A percentile compares a stretch with the other conserved stretches of the same genome.
Conservation (phyloP, 2,888 invertebrate species). For the Hemistola chrysoprasaria region DNA sequence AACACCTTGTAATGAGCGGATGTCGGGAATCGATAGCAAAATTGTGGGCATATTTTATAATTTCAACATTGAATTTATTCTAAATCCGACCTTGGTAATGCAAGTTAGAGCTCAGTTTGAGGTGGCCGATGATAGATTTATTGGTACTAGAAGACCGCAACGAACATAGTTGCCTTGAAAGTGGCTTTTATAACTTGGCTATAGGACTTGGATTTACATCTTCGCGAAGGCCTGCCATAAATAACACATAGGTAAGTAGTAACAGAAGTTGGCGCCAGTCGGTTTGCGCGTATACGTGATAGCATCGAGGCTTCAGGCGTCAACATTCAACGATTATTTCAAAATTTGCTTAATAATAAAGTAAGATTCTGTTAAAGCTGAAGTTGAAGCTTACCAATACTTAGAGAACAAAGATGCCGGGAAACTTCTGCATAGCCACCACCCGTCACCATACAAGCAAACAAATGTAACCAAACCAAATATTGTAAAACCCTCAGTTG, state of each 20-base stretch:
- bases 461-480: too few relatives aligned
- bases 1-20: conserved; percentile 76
- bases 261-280: conserved; percentile 70
- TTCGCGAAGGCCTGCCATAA: conserved; percentile 51
- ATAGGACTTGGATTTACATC: conserved; percentile 55
- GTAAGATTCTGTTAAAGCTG: conserved; percentile 8
- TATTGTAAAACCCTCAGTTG: too few relatives aligned
- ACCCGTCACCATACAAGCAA: too few relatives aligned
- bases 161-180: conserved; percentile 54
- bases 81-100: conserved; percentile 8
- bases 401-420: too few relatives aligned
- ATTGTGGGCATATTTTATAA: conserved; percentile 72
- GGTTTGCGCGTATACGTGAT: conserved; percentile 56
- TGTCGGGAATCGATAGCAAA: conserved; percentile 76
- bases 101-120: conserved; percentile 16
- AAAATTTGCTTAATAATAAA: conserved; percentile 47
- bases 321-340: conserved; percentile 52
- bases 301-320: conserved; percentile 63
- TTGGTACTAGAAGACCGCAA: conserved; percentile 46
- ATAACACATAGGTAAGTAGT: conserved; percentile 38
- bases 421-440: too few relatives aligned
- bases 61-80: conserved; percentile 32
- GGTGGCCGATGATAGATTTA: conserved; percentile 36
- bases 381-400: too few relatives aligned
- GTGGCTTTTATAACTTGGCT: conserved; percentile 53